Base-by-base conservation (phyloP, 1,140 invertebrate species). In the Heliconius melpomene region DNA sequence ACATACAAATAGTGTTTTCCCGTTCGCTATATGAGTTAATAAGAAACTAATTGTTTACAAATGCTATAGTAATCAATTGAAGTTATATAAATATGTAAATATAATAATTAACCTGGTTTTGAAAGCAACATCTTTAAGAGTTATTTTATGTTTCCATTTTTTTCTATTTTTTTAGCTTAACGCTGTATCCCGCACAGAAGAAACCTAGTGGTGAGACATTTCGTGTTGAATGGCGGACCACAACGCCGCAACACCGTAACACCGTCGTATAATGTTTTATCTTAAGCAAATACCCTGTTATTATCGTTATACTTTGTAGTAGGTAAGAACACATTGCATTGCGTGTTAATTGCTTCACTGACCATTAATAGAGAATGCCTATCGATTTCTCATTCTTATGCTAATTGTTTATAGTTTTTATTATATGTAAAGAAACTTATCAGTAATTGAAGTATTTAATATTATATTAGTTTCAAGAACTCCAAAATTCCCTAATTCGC, bases 311-410 rank as follows among this genome's bases (percentile, higher is more conserved):
- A 66, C 3, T 66, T 66, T 66, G 11, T 29, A 26, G 23, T 13
- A 26, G 11, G 23, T 16, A 66, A 0, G 9, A 6, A 26, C 23
- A 26, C 57, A 26, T 9, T 66, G 60, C 71, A 74, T 80, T 54
- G 79, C 79, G 79, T 80, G 79, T 77, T 77, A 36, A 74, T 77
- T 60, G 71, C 75, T 79, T 74, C 36, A 32, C 70, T 76, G 70
- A 52, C 54, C 60, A 26, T 71, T 73, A 74, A 80, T 72, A 70
- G 57, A 76, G 60, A 66, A 66, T 66, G 60, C 23, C 60, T 52
- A 80, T 36, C n/a, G 36, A 75, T 80, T 80, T 80, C 79, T 80
- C 74, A 80, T 77, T 80, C 79, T 75, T 52, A 73, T 77, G 79
- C n/a, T 80, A 80, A 76, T 26, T 75, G 9, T 23, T 38, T 74